Percentiles rank a stretch among this genome's conserved stretches.
Conservation (phyloP, 2,113 vertebrate species). For the Boulengeromyrus knoepffleri region DNA sequence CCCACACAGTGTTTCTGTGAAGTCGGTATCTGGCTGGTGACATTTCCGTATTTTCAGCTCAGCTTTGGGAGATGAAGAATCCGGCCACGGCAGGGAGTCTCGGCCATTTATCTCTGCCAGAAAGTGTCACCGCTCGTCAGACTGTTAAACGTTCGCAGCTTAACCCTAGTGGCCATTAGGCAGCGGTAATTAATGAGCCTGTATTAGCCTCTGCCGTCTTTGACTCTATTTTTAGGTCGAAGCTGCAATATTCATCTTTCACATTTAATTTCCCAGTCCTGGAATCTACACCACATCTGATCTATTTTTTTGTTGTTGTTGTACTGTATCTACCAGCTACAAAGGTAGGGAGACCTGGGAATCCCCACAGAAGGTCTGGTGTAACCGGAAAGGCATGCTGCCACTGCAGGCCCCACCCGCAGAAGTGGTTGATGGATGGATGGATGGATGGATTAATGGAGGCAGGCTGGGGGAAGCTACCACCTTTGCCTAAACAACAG, state of each 20-base stretch:
- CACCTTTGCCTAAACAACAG: too few species aligned
- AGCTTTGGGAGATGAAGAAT: conserved; percentile 27
- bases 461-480: too few species aligned
- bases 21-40: conserved; percentile 25
- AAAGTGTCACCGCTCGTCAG: neutral
- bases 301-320: neutral
- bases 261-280: neutral
- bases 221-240: neutral
- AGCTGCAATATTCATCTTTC: neutral
- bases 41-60: conserved; percentile 29
- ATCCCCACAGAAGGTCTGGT: neutral
- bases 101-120: conserved; percentile 25
- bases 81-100: conserved; percentile 5
- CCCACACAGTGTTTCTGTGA: neutral
- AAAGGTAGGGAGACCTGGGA: neutral
- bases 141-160: neutral
- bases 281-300: neutral
- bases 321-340: neutral
- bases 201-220: neutral
- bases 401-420: neutral
- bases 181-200: neutral
- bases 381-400: neutral
- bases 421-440: neutral
- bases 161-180: neutral
- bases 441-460: neutral